Base-by-base conservation (phyloP, 2,888 invertebrate genomes). In the Caenorhabditis doughertyi region DNA sequence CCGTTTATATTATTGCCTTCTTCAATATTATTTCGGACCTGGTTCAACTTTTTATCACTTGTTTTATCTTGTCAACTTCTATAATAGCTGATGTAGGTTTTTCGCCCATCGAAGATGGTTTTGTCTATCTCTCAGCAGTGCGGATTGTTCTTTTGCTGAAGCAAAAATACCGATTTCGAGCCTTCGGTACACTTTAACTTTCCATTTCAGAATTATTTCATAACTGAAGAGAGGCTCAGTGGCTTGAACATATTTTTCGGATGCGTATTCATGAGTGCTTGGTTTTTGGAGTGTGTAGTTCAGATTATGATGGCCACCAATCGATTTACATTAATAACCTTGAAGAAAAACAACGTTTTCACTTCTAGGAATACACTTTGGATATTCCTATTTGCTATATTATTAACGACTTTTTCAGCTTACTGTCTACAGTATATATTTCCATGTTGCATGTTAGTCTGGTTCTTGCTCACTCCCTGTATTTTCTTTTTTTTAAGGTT, bases 1-100 rank as follows among this genome's bases (percentile, higher is more conserved):
- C 68, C 3, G 73, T 74, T n/a, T 84, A 84, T 67, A 73, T 81
- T 32, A 79, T 81, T 60, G 74, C 84, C 1, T 62, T 68, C 3
- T 72, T 76, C 3, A 79, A 81, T 5, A 62, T 84, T 8, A 55
- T 70, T 13, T 70, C 72, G 21, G 84, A 84, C 39, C 16, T 72
- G 35, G n/a, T 81, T 18, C 71, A 73, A 56, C 68, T 81, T 8
- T 21, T 68, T 29, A 49, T 84, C 1, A 77, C 73, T 49, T 39
- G 73, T 8, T 39, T 84, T 5, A 79, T 81, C 51, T 68, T 73
- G 27, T 67, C 77, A 27, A 73, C 72, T 13, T 72, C 79, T 0
- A 58, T 74, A 18, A n/a, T 58, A 2, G 58, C 76, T 21, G 81
- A 62, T 49, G 64, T 64, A 64, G 25, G 42, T 23, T 25, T 13